phyloP scores from a whole-genome alignment of 2,888 invertebrate genomes.

The Sialis lutaria region DNA sequence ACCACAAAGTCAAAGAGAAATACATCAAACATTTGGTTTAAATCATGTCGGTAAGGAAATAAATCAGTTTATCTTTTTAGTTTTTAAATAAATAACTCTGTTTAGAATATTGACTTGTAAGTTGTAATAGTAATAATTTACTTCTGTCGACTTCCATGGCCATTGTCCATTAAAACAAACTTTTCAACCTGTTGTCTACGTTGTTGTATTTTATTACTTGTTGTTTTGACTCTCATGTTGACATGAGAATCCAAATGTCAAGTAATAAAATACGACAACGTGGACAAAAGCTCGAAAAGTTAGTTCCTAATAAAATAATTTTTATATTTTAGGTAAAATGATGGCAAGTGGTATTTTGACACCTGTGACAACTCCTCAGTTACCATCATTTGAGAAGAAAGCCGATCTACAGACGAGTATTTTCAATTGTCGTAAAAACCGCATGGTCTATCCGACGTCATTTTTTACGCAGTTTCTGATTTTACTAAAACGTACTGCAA shows the following conservation, averaged over 20 bases:
- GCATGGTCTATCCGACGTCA: constrained; percentile 32
- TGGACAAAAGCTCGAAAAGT: too few relatives aligned
- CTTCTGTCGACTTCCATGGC: constrained; percentile 5
- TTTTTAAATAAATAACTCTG: too few relatives aligned
- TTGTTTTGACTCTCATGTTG: too few relatives aligned
- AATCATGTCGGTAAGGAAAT: constrained; percentile 2
- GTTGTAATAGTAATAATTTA: not conserved
- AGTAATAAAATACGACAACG: too few relatives aligned
- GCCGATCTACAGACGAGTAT: constrained; percentile 14
- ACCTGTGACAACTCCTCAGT: constrained; percentile 29
- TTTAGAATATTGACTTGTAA: too few relatives aligned
- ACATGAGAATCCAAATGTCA: too few relatives aligned
- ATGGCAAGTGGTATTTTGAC: constrained; percentile 32
- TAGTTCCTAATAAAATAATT: too few relatives aligned
- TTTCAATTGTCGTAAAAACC: constrained; percentile 9
- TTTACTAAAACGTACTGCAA: constrained; percentile 41
- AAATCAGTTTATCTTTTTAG: too few relatives aligned
- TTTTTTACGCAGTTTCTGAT: constrained; percentile 38
- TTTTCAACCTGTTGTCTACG: too few relatives aligned
- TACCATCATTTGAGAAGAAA: constrained; percentile 10
- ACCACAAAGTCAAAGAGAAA: constrained; percentile 6
- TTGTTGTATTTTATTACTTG: too few relatives aligned
- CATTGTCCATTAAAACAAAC: too few relatives aligned
- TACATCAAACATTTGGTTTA: not conserved
- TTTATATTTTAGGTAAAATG: constrained; percentile 29